These are phyloP conservation scores for Accipiter cooperii DNA, from an alignment of 2,113 vertebrate genomes.

Conservation along the genomic window DNA sequence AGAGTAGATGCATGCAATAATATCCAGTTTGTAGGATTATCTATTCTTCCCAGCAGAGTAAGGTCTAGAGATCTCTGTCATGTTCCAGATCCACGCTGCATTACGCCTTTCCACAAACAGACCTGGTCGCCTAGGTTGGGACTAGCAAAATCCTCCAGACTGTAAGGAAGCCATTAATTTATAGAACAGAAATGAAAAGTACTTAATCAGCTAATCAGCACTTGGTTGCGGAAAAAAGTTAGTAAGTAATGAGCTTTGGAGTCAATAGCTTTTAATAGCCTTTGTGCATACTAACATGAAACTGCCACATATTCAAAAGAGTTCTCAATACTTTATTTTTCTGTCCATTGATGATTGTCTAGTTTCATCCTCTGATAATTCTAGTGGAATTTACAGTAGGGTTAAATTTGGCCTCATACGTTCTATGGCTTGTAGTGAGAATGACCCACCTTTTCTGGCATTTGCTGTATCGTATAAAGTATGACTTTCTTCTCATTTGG, in stretches of 20 bases:
- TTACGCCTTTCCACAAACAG: neutral
- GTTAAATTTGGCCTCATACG: neutral
- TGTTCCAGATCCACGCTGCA: neutral
- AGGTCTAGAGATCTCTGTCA: neutral
- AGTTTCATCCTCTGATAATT: neutral
- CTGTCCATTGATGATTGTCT: neutral
- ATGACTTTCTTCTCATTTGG: constrained; percentile 68
- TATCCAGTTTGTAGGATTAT: neutral
- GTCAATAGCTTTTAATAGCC: neutral
- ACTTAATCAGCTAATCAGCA: neutral
- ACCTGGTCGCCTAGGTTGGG: neutral
- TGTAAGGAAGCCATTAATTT: neutral
- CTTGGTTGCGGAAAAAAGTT: neutral
- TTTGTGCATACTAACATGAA: neutral
- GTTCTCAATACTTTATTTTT: neutral
- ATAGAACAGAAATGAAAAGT: neutral
- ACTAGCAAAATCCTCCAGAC: neutral
- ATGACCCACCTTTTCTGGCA: constrained; percentile 69
- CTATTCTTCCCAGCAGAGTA: neutral
- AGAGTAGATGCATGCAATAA: neutral
- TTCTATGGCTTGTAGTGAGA: constrained; percentile 38
- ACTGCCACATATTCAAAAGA: neutral
- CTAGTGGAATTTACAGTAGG: neutral
- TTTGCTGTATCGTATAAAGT: constrained; percentile 61
- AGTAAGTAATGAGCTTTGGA: neutral